These are phyloP conservation scores for Oncopodura yosiiana DNA, from an alignment of 1,140 invertebrate genomes.

Conservation along the genomic window DNA sequence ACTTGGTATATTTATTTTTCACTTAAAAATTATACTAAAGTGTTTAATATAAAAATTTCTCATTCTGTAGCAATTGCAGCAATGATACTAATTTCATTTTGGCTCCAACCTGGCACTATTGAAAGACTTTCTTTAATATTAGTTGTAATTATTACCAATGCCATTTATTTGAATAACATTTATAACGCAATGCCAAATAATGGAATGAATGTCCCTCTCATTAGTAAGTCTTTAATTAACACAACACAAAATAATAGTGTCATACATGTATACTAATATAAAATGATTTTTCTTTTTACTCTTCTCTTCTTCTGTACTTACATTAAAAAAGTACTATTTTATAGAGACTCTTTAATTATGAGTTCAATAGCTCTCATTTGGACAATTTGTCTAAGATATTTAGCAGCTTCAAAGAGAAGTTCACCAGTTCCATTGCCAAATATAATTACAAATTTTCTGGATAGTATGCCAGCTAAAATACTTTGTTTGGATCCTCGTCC, in stretches of 20 bases:
- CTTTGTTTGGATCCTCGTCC: constrained; percentile 33
- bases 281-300: not conserved
- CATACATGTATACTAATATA: not conserved
- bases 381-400: constrained; percentile 33
- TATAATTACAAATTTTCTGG: constrained; percentile 24
- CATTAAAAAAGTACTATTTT: constrained; percentile 26
- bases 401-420: constrained; percentile 27
- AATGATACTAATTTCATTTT: constrained; percentile 27
- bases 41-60: not conserved
- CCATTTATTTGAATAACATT: constrained; percentile 24
- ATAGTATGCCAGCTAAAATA: constrained; percentile 24
- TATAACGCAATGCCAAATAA: constrained; percentile 31
- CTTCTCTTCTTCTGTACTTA: not conserved
- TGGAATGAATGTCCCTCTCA: constrained; percentile 28
- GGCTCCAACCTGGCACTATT: constrained; percentile 26
- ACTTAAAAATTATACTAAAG: not conserved
- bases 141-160: constrained; percentile 24
- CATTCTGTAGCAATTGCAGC: constrained; percentile 24
- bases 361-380: constrained; percentile 27
- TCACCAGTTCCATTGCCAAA: constrained; percentile 32
- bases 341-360: constrained; percentile 33
- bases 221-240: no score
- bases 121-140: constrained; percentile 24
- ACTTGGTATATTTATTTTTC: constrained; percentile 18
- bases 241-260: no score